phyloP scores from a whole-genome alignment of 2,888 invertebrate genomes.

The Rotaria magnacalcarata region DNA sequence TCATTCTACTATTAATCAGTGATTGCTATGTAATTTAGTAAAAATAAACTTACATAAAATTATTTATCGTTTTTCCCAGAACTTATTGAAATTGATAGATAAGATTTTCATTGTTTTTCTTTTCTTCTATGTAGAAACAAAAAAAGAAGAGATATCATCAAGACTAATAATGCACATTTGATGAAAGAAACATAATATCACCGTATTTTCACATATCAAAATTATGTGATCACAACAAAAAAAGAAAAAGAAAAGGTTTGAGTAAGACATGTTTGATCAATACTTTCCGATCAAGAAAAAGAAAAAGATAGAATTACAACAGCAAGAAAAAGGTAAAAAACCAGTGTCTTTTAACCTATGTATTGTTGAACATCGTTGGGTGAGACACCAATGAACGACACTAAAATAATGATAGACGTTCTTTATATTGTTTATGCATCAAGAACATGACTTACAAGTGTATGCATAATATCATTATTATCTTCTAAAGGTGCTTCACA shows the following conservation, averaged over 20 bases:
- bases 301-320: not conserved
- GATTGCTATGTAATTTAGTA: too few relatives aligned
- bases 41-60: not conserved
- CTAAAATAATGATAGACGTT: not conserved
- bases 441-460: not conserved
- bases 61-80: not conserved
- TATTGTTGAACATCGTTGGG: not conserved
- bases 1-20: not conserved
- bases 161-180: not conserved
- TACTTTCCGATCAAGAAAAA: not conserved
- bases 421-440: not conserved
- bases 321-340: not conserved
- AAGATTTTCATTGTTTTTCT: not conserved
- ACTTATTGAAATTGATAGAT: too few relatives aligned
- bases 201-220: not conserved
- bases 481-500: not conserved
- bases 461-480: not conserved
- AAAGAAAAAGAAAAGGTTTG: not conserved
- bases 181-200: not conserved
- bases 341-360: not conserved
- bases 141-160: not conserved
- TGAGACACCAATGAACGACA: not conserved
- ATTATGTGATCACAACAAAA: not conserved
- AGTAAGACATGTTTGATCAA: not conserved
- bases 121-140: not conserved